Percentiles rank a stretch among this genome's conserved stretches.
These are phyloP conservation scores for Epirrhoe tristata DNA, from an alignment of 2,888 invertebrate genomes.

Conservation along the genomic window DNA sequence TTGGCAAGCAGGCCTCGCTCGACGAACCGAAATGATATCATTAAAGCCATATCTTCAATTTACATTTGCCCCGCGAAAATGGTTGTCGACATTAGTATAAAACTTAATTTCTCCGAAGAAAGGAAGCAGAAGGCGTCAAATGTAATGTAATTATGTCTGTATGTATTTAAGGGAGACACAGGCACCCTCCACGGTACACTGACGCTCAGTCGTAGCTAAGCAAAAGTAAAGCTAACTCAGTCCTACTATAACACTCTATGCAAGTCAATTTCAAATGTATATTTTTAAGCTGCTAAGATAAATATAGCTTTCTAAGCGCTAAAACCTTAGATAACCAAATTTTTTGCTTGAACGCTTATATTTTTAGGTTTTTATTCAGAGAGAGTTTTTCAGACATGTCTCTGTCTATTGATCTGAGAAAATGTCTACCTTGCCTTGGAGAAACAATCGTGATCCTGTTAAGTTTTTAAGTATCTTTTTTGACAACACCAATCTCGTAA, in stretches of 20 bases:
- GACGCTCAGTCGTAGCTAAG: slow-evolving; percentile 51
- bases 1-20: slow-evolving; percentile 11
- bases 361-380: no score
- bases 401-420: no score
- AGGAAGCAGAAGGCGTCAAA: slow-evolving; percentile 57
- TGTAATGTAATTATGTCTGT: slow-evolving; percentile 66
- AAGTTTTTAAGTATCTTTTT: no score
- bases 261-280: no score
- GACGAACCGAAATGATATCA: slow-evolving; percentile 29
- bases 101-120: slow-evolving; percentile 45
- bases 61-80: slow-evolving; percentile 33
- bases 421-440: no score
- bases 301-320: no score
- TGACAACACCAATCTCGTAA: neutral
- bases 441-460: no score
- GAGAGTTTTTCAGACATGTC: no score
- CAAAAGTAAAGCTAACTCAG: slow-evolving; percentile 8
- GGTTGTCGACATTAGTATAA: slow-evolving; percentile 35
- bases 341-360: no score
- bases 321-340: no score
- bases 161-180: slow-evolving; percentile 57
- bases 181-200: slow-evolving; percentile 55
- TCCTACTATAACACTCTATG: neutral
- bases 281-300: no score
- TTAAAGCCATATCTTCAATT: slow-evolving; percentile 33